Conservation (phyloP, 2,113 vertebrate species). For the Clarias magur region DNA sequence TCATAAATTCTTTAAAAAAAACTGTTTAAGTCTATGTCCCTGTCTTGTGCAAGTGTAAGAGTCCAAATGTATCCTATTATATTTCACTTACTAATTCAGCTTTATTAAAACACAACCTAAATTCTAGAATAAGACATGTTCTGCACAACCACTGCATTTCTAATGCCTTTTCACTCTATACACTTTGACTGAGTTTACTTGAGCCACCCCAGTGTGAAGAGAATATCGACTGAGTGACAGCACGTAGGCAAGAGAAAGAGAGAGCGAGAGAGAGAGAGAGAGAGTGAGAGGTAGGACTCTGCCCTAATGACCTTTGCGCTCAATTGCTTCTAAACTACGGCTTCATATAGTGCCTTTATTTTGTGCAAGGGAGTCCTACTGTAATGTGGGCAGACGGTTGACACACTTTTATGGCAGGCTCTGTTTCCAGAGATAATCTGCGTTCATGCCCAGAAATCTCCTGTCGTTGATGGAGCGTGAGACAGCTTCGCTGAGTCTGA, state of each 20-base stretch:
- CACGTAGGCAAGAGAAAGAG: not conserved
- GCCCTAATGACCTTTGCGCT: slow-evolving; percentile 33
- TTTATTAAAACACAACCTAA: slow-evolving; percentile 7
- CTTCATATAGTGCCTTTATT: slow-evolving; percentile 13
- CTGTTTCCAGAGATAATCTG: slow-evolving; percentile 18
- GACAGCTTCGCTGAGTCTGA: slow-evolving; percentile 42
- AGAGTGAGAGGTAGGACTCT: not conserved
- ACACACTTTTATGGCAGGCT: slow-evolving; percentile 28
- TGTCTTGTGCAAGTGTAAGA: too few species aligned
- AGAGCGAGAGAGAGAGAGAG: not conserved
- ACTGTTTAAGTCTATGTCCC: too few species aligned
- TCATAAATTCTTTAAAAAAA: not conserved
- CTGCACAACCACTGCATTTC: not conserved
- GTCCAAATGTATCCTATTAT: too few species aligned
- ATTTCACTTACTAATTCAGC: not conserved
- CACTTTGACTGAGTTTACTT: slow-evolving; percentile 17
- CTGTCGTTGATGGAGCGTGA: slow-evolving; percentile 16
- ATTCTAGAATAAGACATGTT: not conserved
- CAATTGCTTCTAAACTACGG: not conserved
- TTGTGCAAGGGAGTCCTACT: not conserved
- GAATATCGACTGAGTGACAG: not conserved
- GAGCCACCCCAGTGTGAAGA: slow-evolving; percentile 13
- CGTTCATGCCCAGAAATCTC: not conserved
- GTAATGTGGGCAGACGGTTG: slow-evolving; percentile 32
- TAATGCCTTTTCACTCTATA: slow-evolving; percentile 12